Base-by-base conservation (phyloP, 1,140 invertebrate species). In the Watersipora subatra region DNA sequence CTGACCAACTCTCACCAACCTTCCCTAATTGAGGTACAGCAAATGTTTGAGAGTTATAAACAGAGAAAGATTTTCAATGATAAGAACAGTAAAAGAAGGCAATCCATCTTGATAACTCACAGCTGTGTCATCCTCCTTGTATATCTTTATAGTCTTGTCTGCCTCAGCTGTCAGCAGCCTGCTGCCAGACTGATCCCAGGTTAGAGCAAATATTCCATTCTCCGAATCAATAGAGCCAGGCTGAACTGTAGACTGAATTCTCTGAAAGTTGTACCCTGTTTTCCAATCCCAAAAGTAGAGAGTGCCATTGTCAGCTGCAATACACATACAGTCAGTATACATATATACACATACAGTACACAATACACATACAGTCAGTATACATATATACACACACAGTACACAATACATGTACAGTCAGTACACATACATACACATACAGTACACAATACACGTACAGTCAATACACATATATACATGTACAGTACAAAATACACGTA, bases 221-320 rank as follows among this genome's bases (percentile, higher is more conserved):
- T 99, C 95, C 62, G 91, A 96, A 77, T 99, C 96, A 87, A 99
- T 97, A 1, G 94, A 99, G n/a, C 95, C 97, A 0, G 96, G 94
- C 79, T 99, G 95, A 1, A 94, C 91, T 17, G 90, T 88, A 1
- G 92, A 87, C 85, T 96, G 87, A 63, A 91, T 77, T 70, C 91
- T 84, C 82, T 98, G 95, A 79, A 98, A 99, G 82, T 99, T 99
- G 73, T 99, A 90, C 61, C 95, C 96, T 19, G 94, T 97, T 72
- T 90, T 86, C 95, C 96, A 99, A 80, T 99, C 96, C 96, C 95
- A 99, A 72, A 95, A 91, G 77, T 91, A 87, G 83, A 99, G 86
- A 7, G 93, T 94, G n/a, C 97, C 97, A 81, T 99, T 99, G 77
- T 99, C 96, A 63, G 77, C 82, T 83, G 56, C 25, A 71, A 65